These are phyloP conservation scores for Calonectris borealis DNA, from an alignment of 2,113 vertebrate genomes.

Conservation along the genomic window DNA sequence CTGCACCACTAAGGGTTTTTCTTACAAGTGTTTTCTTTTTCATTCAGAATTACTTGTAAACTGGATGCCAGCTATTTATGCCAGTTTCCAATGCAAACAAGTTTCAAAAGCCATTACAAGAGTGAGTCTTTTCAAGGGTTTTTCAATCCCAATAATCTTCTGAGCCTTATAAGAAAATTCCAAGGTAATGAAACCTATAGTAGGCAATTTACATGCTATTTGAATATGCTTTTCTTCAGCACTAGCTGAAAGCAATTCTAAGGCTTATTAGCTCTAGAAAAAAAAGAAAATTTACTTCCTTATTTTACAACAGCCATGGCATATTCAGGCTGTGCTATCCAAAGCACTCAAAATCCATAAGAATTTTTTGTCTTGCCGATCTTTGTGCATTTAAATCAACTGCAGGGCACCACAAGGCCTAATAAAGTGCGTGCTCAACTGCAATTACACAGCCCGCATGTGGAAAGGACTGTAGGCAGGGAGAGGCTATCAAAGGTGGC, in stretches of 20 bases:
- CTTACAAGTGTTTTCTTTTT: background rate
- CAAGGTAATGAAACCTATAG: background rate
- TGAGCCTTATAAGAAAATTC: background rate
- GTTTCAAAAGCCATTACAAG: background rate
- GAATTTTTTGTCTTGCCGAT: background rate
- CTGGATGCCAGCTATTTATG: background rate
- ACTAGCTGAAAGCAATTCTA: background rate
- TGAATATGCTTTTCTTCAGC: background rate
- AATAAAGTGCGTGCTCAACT: background rate
- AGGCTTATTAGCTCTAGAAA: background rate
- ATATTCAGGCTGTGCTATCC: background rate
- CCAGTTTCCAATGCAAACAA: background rate
- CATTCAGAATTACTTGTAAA: background rate
- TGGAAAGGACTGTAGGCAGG: background rate
- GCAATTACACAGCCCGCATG: background rate
- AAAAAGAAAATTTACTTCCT: background rate
- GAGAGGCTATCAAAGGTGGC: background rate
- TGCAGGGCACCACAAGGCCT: background rate
- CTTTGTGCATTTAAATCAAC: background rate
- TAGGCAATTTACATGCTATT: background rate
- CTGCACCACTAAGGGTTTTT: background rate
- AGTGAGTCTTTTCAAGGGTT: background rate
- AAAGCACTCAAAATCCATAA: background rate
- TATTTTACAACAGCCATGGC: background rate
- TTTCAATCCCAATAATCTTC: background rate